A percentile compares a stretch with the other conserved stretches of the same genome.
phyloP scores from a whole-genome alignment of 2,113 vertebrate species.

The Scomber colias region DNA sequence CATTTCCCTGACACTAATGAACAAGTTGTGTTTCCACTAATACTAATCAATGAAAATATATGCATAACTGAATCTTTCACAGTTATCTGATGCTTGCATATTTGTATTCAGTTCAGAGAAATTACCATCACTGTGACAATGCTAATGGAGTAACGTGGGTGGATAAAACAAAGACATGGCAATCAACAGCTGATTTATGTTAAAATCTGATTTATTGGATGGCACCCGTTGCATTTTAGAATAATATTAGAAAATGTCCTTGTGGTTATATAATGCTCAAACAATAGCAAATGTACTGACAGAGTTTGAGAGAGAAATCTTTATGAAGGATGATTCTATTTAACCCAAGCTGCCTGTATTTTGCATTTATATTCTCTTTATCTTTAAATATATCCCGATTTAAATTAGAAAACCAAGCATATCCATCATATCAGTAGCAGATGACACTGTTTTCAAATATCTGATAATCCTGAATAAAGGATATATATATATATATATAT shows the following conservation, averaged over 20 bases:
- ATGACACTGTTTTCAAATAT: constrained; percentile 15
- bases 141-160: neutral
- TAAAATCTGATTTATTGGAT: neutral
- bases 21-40: neutral
- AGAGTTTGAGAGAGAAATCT: neutral
- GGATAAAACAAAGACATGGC: neutral
- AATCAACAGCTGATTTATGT: neutral
- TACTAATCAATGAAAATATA: neutral
- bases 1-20: neutral
- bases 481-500: neutral
- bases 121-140: no score
- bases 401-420: neutral
- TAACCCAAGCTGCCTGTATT: neutral
- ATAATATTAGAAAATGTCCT: neutral
- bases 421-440: neutral
- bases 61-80: no score
- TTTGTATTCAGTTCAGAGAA: neutral
- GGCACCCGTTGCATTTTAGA: neutral
- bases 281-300: neutral
- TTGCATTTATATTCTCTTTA: neutral
- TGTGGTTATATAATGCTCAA: neutral
- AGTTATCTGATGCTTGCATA: no score
- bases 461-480: neutral
- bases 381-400: neutral
- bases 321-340: neutral